Base-by-base conservation (phyloP, 2,797 vertebrate genomes). In the Nyctibius grandis region DNA sequence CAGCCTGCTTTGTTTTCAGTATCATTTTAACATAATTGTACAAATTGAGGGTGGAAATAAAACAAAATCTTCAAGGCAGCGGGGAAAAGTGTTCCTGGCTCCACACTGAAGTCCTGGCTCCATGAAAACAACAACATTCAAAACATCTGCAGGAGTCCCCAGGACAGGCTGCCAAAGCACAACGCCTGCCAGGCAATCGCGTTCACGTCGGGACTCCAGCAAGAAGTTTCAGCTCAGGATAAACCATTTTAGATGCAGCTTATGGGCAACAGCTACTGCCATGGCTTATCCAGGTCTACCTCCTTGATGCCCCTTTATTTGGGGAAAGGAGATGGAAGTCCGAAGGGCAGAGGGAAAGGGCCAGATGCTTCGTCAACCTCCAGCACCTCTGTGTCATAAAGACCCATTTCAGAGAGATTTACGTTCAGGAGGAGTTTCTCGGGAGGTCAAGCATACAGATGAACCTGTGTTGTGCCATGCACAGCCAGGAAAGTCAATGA, bases 251-350 rank as follows among this genome's bases (percentile, higher is more conserved):
- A 53, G 17, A 42, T 28, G 28, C 16, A 36, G 45, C 45, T 87
- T 53, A 40, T 3, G 8, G 64, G 51, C 29, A 73, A 33, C 1
- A 5, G 22, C n/a, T 70, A 13, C 73, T 22, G 36, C 29, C 26
- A 5, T 0, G 2, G n/a, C 5, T 68, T 11, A n/a, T 15, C 33
- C 0, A 0, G 21, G 18, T 20, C 38, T 4, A 15, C 2, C 29
- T 23, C 21, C 50, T 45, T 4, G 0, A 18, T 3, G n/a, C 1
- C 20, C 28, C 34, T 40, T 59, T 15, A 31, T 10, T 1, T 26
- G 17, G 22, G 65, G 28, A 51, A 81, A 87, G 18, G 40, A 56
- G 45, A 47, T 9, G 8, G 33, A 82, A 51, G 5, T 25, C 16
- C 51, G 50, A 57, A 73, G 50, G 31, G 18, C 22, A 67, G 34